A percentile compares a stretch with the other conserved stretches of the same genome.
Conservation (phyloP, 2,888 invertebrate species). For the Cryptus armator region DNA sequence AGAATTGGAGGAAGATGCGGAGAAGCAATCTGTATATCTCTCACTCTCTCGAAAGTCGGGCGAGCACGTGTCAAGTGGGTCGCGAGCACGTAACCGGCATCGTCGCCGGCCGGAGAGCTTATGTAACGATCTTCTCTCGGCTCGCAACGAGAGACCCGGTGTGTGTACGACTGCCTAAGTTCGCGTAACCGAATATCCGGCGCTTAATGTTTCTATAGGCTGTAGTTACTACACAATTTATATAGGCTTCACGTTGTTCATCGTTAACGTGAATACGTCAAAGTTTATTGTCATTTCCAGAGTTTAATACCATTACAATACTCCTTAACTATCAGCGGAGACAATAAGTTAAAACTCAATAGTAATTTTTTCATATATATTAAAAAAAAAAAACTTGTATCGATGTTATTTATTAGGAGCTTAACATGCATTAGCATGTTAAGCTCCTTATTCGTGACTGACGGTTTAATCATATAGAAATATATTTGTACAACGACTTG, state of each 20-base stretch:
- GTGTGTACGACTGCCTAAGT: conserved; percentile 62
- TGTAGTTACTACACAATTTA: not conserved
- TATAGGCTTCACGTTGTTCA: not conserved
- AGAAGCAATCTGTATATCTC: conserved; percentile 3
- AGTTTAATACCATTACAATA: not conserved
- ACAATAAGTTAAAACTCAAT: not conserved
- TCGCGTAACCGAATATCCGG: conserved; percentile 70
- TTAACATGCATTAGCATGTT: too few relatives aligned
- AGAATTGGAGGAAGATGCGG: conserved; percentile 11
- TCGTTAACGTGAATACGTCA: not conserved
- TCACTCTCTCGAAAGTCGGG: conserved; percentile 65
- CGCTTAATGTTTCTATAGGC: conserved; percentile 16
- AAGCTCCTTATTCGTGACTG: too few relatives aligned
- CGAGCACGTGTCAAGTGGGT: conserved; percentile 71
- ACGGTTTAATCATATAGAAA: too few relatives aligned
- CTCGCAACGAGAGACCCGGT: conserved; percentile 34
- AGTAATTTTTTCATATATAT: too few relatives aligned
- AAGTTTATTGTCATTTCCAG: not conserved
- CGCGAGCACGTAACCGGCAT: conserved; percentile 72
- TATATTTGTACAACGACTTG: too few relatives aligned
- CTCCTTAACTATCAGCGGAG: not conserved
- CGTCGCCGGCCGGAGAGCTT: conserved; percentile 57
- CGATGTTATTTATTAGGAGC: too few relatives aligned
- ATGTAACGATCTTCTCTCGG: conserved; percentile 67
- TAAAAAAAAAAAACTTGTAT: not conserved